phyloP scores from a whole-genome alignment of 1,140 invertebrate species.

The Drosophila miranda region DNA sequence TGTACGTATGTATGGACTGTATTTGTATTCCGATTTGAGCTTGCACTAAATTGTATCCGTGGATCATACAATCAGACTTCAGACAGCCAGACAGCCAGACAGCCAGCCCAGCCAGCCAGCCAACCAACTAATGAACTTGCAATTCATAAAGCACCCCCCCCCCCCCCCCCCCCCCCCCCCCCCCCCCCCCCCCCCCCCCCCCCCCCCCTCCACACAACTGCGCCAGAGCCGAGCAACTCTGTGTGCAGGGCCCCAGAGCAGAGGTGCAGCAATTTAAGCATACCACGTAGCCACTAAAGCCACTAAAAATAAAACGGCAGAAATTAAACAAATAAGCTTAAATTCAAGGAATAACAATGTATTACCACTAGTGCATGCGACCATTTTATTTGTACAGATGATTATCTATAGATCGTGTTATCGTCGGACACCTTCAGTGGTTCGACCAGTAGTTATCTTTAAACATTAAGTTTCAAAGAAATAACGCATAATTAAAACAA shows the following conservation, averaged over 20 bases:
- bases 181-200: too few relatives aligned
- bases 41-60: conserved; percentile 63
- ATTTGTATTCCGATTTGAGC: conserved; percentile 54
- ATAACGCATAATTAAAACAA: conserved; percentile 76
- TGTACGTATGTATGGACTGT: conserved; percentile 62
- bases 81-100: conserved; percentile 23
- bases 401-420: conserved; percentile 74
- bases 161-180: too few relatives aligned
- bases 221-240: conserved; percentile 37
- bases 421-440: conserved; percentile 62
- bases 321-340: conserved; percentile 48
- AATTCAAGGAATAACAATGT: conserved; percentile 63
- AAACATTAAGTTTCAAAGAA: conserved; percentile 76
- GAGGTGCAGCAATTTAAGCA: conserved; percentile 48
- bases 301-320: conserved; percentile 22
- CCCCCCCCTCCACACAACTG: conserved; percentile 17
- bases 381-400: conserved; percentile 77
- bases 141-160: conserved; percentile 47
- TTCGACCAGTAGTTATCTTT: conserved; percentile 66
- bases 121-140: conserved; percentile 47
- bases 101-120: conserved; percentile 14
- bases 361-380: conserved; percentile 73
- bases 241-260: conserved; percentile 48
- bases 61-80: conserved; percentile 66
- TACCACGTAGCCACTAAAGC: conserved; percentile 57